Base-by-base conservation (phyloP, 2,888 invertebrate species). In the Cephus pulcher region DNA sequence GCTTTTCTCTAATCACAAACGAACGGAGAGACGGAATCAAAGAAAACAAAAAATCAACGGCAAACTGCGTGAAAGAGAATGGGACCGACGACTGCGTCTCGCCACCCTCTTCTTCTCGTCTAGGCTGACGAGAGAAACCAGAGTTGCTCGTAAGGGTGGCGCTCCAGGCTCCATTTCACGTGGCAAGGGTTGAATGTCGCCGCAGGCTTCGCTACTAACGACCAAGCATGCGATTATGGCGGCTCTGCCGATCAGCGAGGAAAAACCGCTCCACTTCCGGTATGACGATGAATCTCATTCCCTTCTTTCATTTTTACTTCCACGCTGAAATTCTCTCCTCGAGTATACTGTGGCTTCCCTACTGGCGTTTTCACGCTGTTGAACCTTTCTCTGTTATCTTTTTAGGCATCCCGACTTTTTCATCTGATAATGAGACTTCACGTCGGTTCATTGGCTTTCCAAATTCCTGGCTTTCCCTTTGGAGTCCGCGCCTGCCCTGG, bases 141-240 rank as follows among this genome's bases (percentile, higher is more conserved):
- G 74, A 71, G 70, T 68, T 70, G 79, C 69, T 75, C 79, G 74
- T 76, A 78, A 71, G 71, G 75, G 76, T 68, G 73, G 40, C 69
- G 76, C 34, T 75, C 34, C 6, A n/a, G 30, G 78, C 34, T 76
- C 70, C 75, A 79, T 83, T 35, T 84, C 82, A 80, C 79, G 80
- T 80, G 82, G 84, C 84, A 86, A 88, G 88, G 88, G 87, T 87
- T 88, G 87, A 87, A 86, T 85, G 84, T 84, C 81, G 87, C 88
- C 86, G 84, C 86, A 80, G 88, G 86, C 84, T 80, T 79, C 82
- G 86, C 81, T 78, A 83, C 87, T 87, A 87, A 87, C 87, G 85
- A 86, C 86, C 87, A 85, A 85, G 85, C 86, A 82, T 81, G 83
- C 85, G 86, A 87, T 86, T 87, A 86, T 84, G 83, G 77, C 83